Base-by-base conservation (phyloP, 1,140 invertebrate genomes). In the Panagrolaimus sp. region DNA sequence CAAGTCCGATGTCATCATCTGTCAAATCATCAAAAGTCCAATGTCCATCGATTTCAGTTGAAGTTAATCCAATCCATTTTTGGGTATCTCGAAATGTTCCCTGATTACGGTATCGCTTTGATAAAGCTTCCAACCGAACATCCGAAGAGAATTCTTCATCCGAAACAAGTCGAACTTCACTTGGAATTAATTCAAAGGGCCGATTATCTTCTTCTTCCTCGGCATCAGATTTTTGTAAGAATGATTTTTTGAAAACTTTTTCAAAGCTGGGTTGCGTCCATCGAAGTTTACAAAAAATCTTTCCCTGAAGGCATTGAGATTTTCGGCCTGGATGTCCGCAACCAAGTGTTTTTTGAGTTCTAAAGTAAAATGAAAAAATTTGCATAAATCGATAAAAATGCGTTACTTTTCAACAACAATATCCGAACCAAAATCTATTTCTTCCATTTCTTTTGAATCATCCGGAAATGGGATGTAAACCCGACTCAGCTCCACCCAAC, bases 351-450 rank as follows among this genome's bases (percentile, higher is more conserved):
- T 58, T 58, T 1, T 12, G 28, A 21, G 52, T 58, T 6, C 52
- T 58, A 12, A 58, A 58, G 8, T 21, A 78, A 69, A 9, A 73
- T 55, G n/a, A 15, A 26, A 71, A 71, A 43, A 38, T 43, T 14
- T 15, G 17, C 8, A 24, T 5, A 65, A 65, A 4, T 43, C 38
- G 63, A 1, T 7, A 15, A 24, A 69, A 28, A n/a, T 12, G 32
- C 32, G 7, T 2, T 62, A 74, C 73, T 72, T 62, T 45, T 43
- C 65, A 9, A 67, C 28, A 32, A 55, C 62, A 38, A 73, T 48
- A 45, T 75, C 74, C 7, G 72, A 78, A 15, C 76, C 74, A 71
- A 76, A 76, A 26, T 76, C 68, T 32, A 76, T 58, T 15, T 26
- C 63, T 43, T 69, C 38, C 14, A 72, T 45, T 48, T 21, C 66